A percentile compares a stretch with the other conserved stretches of the same genome.
Evolutionary conservation across 2,113 vertebrate genomes (phyloP).

Genomic region (Salvator merianae): DNA sequence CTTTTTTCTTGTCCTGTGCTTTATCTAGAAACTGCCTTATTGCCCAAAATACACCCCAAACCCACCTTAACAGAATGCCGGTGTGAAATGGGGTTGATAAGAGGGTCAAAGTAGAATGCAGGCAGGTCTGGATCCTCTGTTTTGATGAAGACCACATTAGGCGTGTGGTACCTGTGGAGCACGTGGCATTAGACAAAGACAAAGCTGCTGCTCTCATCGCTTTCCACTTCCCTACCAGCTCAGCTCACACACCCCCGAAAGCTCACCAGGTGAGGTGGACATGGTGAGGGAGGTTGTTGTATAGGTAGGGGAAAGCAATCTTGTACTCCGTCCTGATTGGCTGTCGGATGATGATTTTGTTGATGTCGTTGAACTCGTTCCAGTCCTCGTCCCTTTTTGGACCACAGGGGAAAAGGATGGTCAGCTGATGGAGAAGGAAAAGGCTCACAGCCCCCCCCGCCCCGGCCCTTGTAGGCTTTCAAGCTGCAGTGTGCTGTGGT

Average conservation of each 20-base stretch:
- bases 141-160: slow-evolving; percentile 98
- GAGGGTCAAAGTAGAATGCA: slow-evolving; percentile 97
- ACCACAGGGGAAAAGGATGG: not conserved
- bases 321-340: slow-evolving; percentile 98
- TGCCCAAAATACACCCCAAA: not conserved
- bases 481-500: not conserved
- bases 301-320: slow-evolving; percentile 96
- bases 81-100: slow-evolving; percentile 98
- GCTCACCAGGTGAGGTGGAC: slow-evolving; percentile 97
- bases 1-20: no score
- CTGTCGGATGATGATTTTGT: slow-evolving; percentile 98
- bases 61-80: slow-evolving; percentile 96
- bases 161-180: slow-evolving; percentile 91
- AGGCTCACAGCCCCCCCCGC: not conserved
- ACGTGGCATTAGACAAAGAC: not conserved
- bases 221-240: no score
- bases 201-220: not conserved
- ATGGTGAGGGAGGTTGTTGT: slow-evolving; percentile 97
- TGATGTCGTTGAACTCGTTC: slow-evolving; percentile 99
- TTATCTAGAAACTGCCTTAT: no score
- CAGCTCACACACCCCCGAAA: not conserved
- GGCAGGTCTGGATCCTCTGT: slow-evolving; percentile 98
- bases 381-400: slow-evolving; percentile 93
- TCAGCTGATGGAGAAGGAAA: no score
- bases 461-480: not conserved